phyloP scores from a whole-genome alignment of 2,113 vertebrate species.

The Carollia perspicillata region DNA sequence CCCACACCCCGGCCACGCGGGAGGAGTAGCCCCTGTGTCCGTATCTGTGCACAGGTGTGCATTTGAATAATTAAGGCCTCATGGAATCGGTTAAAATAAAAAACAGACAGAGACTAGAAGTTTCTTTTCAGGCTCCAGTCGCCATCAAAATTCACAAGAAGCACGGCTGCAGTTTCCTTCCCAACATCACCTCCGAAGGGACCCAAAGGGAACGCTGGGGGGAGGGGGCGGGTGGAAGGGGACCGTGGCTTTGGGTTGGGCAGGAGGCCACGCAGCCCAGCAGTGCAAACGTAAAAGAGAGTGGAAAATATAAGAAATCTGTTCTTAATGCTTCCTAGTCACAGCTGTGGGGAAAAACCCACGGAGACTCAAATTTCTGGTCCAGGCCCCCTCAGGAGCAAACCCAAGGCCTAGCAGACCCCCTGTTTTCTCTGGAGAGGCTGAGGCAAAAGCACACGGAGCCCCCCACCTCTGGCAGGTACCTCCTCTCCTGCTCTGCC shows the following conservation, averaged over 20 bases:
- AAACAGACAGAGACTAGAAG: not conserved
- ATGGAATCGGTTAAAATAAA: not conserved
- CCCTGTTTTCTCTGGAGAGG: not conserved
- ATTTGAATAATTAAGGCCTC: not conserved
- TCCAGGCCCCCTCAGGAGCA: not conserved
- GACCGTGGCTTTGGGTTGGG: not conserved
- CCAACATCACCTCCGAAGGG: not conserved
- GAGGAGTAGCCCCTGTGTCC: not conserved
- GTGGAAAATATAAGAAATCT: not conserved
- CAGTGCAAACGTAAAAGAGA: not conserved
- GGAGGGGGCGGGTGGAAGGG: not conserved
- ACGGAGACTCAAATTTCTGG: not conserved
- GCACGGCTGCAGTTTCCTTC: not conserved
- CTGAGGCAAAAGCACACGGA: not conserved
- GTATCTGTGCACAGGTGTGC: accelerated
- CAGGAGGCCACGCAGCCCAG: not conserved
- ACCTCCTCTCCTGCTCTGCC: not conserved
- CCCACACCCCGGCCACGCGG: no score
- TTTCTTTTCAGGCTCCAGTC: not conserved
- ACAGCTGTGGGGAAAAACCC: not conserved
- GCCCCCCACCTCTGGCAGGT: accelerated
- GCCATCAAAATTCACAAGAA: not conserved
- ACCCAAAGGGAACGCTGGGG: no score
- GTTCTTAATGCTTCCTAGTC: not conserved
- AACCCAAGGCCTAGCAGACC: not conserved